Percentiles rank a stretch among this genome's conserved stretches.
Evolutionary conservation across 2,888 invertebrate genomes (phyloP).

Genomic region (Diplolepis rosae): DNA sequence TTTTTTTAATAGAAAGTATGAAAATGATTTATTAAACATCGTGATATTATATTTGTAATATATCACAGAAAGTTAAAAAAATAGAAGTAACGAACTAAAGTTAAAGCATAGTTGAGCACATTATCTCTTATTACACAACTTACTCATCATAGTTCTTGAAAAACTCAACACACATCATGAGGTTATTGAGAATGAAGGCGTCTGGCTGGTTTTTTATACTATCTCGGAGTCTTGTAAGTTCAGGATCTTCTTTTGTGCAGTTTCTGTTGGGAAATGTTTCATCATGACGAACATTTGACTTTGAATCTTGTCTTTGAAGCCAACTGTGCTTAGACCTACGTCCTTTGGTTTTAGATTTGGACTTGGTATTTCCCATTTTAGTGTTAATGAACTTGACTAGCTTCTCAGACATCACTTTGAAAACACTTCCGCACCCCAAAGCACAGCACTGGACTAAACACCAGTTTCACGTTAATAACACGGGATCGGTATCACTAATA

Average conservation of each 20-base stretch:
- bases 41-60: no score
- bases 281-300: slow-evolving; percentile 27
- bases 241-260: slow-evolving; percentile 73
- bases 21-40: no score
- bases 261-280: neutral
- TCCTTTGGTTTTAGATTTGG: slow-evolving; percentile 48
- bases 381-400: slow-evolving; percentile 34
- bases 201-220: slow-evolving; percentile 79
- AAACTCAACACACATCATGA: slow-evolving; percentile 85
- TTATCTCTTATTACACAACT: slow-evolving; percentile 59
- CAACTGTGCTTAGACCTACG: slow-evolving; percentile 28
- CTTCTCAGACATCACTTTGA: slow-evolving; percentile 37
- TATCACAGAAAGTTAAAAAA: no score
- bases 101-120: neutral
- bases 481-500: neutral
- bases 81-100: neutral
- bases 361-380: slow-evolving; percentile 49
- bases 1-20: no score
- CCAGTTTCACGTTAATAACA: neutral
- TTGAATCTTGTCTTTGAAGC: neutral
- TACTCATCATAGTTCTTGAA: slow-evolving; percentile 87
- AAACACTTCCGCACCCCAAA: slow-evolving; percentile 24
- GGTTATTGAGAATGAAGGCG: slow-evolving; percentile 84
- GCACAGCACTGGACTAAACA: neutral
- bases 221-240: slow-evolving; percentile 77